Conservation (phyloP, 2,888 invertebrate species). For the Odontothrips loti region DNA sequence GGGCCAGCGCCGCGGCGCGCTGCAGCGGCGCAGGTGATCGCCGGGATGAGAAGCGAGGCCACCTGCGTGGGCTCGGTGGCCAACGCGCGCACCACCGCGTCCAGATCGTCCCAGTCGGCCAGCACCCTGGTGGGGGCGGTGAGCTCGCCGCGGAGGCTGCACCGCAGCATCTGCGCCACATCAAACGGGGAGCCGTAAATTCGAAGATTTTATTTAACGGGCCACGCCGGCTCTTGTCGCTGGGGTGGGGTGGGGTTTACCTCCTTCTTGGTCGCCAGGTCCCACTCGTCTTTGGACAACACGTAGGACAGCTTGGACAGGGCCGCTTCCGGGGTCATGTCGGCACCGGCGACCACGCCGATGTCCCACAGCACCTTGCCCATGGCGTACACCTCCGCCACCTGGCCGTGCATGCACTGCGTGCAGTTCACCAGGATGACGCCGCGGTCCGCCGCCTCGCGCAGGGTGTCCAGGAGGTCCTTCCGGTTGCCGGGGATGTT, state of each 20-base stretch:
- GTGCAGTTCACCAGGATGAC: slow-evolving; percentile 88
- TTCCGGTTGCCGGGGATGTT: slow-evolving; percentile 80
- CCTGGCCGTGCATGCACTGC: slow-evolving; percentile 81
- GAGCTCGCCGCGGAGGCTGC: slow-evolving; percentile 76
- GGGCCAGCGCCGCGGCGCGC: slow-evolving; percentile 52
- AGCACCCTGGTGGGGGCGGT: slow-evolving; percentile 50
- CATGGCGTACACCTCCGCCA: slow-evolving; percentile 76
- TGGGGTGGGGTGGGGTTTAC: too few species aligned
- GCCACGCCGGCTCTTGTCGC: neutral
- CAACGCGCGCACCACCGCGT: slow-evolving; percentile 54
- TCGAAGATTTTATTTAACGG: neutral
- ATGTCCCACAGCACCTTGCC: slow-evolving; percentile 67
- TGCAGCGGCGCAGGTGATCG: slow-evolving; percentile 64
- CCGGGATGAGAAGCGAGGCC: slow-evolving; percentile 61
- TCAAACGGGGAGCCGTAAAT: neutral
- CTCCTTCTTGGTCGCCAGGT: slow-evolving; percentile 59
- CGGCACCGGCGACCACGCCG: slow-evolving; percentile 74
- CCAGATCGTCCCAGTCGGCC: slow-evolving; percentile 54
- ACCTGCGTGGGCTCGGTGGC: slow-evolving; percentile 55
- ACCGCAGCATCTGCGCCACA: slow-evolving; percentile 63
- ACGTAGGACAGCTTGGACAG: slow-evolving; percentile 87
- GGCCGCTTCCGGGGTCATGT: slow-evolving; percentile 94
- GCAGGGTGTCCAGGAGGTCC: slow-evolving; percentile 72
- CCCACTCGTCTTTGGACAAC: slow-evolving; percentile 69
- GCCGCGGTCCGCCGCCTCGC: slow-evolving; percentile 66